Evolutionary conservation across 2,888 invertebrate genomes (phyloP), one percentile per base, ranked within the genome.

Genomic region (Spodoptera exigua): DNA sequence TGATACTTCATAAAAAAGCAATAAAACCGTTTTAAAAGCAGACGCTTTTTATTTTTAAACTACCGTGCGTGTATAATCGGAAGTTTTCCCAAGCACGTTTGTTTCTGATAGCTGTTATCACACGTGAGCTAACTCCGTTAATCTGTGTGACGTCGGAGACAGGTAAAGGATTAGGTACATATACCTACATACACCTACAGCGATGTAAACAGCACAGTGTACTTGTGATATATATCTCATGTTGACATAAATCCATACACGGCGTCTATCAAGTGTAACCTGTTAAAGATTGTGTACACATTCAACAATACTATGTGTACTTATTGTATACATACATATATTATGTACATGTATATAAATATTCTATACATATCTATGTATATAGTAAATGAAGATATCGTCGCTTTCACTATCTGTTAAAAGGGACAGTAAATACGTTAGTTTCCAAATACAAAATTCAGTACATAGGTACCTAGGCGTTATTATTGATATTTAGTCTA

Each of bases 91-190:
- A 17, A 13, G 21, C 44, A 41, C 49, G 54, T 56, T 56, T 45
- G 27, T 49, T 61, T 40, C 36, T 63, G 62, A 59, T 70, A 66
- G 32, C 54, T 63, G 66, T 78, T 81, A 78, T 80, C 79, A 60
- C 61, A 59, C 65, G 65, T 58, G 68, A 70, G 61, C 51, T 60
- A 69, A 62, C 62, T 46, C 47, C 16, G 57, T 18, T 81, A 79
- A 78, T 78, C 81, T 68, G 18, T 32, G 39, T 72, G 76, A 68
- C 70, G 79, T 69, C 60, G 67, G 27, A 49, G 39, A 59, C 60
- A 55, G 48, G 61, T 72, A 43, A 60, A 70, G 75, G 78, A 83
- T 83, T 77, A 78, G 58, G 67, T 73, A 74, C 76, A 78, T 79
- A 1, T 27, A 27, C 27, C 5, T 27, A 27, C 7, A 27, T 27